Conservation (phyloP, 2,888 invertebrate genomes). For the Conus canariensis region DNA sequence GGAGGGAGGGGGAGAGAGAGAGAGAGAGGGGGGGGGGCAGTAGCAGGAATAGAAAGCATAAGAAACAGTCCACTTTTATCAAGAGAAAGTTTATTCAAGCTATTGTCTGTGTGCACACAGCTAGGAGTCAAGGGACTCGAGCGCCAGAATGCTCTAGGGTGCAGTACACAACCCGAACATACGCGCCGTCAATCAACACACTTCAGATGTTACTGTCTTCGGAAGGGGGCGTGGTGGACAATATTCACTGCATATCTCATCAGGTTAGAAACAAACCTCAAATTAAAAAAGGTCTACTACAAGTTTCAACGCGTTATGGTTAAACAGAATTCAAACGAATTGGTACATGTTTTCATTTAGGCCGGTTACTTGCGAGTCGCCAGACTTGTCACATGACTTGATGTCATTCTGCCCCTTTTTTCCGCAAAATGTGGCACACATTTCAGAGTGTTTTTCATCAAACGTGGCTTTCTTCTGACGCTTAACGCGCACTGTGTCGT, state of each 20-base stretch:
- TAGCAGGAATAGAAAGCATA: neutral
- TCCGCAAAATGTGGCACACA: slow-evolving; percentile 1
- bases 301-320: too few species aligned
- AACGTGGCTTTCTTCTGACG: neutral
- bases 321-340: too few species aligned
- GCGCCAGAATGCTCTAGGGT: neutral
- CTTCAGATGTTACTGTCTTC: neutral
- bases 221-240: slow-evolving; percentile 1
- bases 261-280: slow-evolving; percentile 6
- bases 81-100: slow-evolving; percentile 18
- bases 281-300: neutral
- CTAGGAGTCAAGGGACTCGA: slow-evolving; percentile 20
- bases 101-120: slow-evolving; percentile 12
- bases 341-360: too few species aligned
- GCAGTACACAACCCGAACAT: neutral
- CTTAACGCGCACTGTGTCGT: neutral
- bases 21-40: neutral
- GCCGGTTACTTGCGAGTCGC: too few species aligned
- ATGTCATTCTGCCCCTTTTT: slow-evolving; percentile 15
- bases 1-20: neutral
- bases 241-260: slow-evolving; percentile 7
- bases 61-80: neutral
- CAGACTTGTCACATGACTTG: neutral
- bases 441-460: neutral
- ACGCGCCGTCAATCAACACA: slow-evolving; percentile 3